Conservation (phyloP, 1,140 invertebrate genomes). For the Intoshia linei region DNA sequence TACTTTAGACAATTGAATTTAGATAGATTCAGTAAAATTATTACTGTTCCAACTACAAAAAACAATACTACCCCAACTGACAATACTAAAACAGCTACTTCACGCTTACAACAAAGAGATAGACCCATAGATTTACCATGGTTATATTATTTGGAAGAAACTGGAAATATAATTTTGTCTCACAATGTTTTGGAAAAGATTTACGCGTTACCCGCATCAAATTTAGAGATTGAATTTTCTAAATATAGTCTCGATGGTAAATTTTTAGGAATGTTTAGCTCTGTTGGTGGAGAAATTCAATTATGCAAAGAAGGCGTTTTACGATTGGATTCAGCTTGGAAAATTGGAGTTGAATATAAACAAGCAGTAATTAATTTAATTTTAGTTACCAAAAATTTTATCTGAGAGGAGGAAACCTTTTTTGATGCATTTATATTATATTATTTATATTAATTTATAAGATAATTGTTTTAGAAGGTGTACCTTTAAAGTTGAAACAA, state of each 20-base stretch:
- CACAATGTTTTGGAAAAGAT: conserved; percentile 24
- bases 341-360: conserved; percentile 27
- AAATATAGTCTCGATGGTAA: conserved; percentile 13
- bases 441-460: not conserved
- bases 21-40: no score
- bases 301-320: conserved; percentile 24
- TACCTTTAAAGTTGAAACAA: not conserved
- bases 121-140: conserved; percentile 20
- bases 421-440: not conserved
- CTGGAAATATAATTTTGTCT: conserved; percentile 23
- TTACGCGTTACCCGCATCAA: conserved; percentile 23
- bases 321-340: conserved; percentile 25
- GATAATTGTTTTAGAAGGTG: not conserved
- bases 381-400: not conserved
- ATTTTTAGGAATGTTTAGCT: conserved; percentile 13
- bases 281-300: conserved; percentile 16
- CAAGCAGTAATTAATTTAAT: conserved; percentile 10
- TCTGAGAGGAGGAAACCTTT: not conserved
- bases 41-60: no score
- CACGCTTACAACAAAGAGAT: no score
- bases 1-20: not conserved
- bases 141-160: conserved; percentile 27
- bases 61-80: no score
- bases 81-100: no score
- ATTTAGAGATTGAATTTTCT: conserved; percentile 10